A percentile compares a stretch with the other conserved stretches of the same genome.
These are phyloP conservation scores for Scaptomyza hsui DNA, from an alignment of 1,140 invertebrate genomes.

Conservation along the genomic window DNA sequence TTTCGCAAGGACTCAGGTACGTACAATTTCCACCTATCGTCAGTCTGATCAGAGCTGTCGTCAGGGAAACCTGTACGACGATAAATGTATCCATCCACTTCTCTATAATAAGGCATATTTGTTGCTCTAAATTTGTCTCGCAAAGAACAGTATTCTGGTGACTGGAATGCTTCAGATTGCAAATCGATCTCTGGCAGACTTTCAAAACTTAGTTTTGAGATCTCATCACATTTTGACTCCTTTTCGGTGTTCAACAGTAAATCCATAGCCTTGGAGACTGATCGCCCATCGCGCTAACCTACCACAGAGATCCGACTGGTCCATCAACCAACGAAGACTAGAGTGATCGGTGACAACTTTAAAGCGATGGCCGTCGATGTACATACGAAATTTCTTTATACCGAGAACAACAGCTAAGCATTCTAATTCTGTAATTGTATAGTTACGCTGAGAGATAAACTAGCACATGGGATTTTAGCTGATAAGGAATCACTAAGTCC, in stretches of 20 bases:
- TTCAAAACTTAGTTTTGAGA: conserved; percentile 2
- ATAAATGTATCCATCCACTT: too few species aligned
- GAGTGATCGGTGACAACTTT: conserved; percentile 24
- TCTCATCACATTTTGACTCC: conserved; percentile 38
- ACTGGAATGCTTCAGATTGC: conserved; percentile 2
- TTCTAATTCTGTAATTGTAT: background rate
- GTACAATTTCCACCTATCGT: background rate
- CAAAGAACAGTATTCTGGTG: background rate
- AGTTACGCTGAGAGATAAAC: background rate
- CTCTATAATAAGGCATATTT: background rate
- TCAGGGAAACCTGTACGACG: too few species aligned
- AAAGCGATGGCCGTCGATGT: conserved; percentile 20
- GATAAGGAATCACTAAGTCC: background rate
- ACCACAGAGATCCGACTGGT: conserved; percentile 58
- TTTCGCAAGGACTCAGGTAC: background rate
- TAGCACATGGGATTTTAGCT: background rate
- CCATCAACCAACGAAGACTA: conserved; percentile 17
- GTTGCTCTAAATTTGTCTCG: background rate
- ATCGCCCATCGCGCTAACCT: conserved; percentile 70
- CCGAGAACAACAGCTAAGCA: conserved; percentile 11
- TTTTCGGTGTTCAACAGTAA: conserved; percentile 76
- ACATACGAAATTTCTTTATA: conserved; percentile 24
- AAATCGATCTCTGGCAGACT: background rate
- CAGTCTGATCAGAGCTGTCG: too few species aligned
- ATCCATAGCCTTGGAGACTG: background rate